phyloP scores from a whole-genome alignment of 2,797 vertebrate genomes.

The Oreochromis grahami region DNA sequence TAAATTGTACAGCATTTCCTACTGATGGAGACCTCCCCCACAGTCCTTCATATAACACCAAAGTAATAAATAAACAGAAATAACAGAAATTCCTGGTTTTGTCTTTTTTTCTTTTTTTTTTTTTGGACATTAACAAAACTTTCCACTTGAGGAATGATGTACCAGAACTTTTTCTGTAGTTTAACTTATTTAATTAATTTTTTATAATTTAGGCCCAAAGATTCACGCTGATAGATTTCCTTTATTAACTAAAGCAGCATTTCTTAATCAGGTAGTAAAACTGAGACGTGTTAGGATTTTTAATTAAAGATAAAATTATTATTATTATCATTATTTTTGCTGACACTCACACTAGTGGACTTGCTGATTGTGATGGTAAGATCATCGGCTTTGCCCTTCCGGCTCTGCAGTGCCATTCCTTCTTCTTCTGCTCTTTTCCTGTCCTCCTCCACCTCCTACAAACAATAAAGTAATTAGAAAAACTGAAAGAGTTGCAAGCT shows the following conservation, averaged over 20 bases:
- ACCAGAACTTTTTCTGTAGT: background rate
- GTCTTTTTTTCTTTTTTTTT: background rate
- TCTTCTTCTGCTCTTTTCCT: slow-evolving; percentile 89
- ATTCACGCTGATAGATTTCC: background rate
- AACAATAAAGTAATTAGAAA: slow-evolving; percentile 11
- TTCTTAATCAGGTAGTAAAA: background rate
- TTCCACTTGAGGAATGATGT: background rate
- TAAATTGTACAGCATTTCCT: background rate
- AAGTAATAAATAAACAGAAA: background rate
- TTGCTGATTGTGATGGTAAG: slow-evolving; percentile 96
- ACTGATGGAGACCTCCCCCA: background rate
- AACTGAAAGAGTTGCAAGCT: background rate
- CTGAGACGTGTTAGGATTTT: background rate
- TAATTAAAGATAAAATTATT: background rate
- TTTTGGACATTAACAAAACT: background rate
- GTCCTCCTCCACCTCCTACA: slow-evolving; percentile 97
- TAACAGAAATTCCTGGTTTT: background rate
- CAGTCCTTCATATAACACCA: background rate
- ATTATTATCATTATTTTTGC: background rate
- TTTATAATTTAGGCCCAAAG: background rate
- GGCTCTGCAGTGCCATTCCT: slow-evolving; percentile 83
- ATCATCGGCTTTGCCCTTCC: slow-evolving; percentile 82
- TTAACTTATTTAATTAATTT: background rate
- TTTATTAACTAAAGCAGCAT: background rate
- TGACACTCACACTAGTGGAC: slow-evolving; percentile 80